phyloP scores from a whole-genome alignment of 92 coral and sea anemone species.

The Meandrina meandrites region DNA sequence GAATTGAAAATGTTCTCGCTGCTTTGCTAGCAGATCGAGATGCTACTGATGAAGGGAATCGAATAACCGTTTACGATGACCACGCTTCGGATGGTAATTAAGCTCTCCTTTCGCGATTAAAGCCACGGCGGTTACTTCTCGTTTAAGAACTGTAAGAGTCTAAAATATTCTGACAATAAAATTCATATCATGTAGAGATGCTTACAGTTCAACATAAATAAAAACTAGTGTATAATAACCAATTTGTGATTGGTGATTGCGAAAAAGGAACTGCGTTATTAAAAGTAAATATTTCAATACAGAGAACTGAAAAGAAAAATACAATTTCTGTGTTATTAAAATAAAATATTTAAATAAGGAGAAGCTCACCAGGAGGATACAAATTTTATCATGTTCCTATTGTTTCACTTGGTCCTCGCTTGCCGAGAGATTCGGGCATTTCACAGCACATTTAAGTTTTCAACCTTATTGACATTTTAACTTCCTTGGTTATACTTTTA shows the following conservation, averaged over 20 bases:
- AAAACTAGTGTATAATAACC: not conserved
- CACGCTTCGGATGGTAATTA: too few relatives aligned
- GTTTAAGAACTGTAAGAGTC: not conserved
- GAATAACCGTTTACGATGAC: not conserved
- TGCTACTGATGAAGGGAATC: not conserved
- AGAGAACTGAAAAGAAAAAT: too few relatives aligned
- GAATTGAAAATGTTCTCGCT: too few relatives aligned
- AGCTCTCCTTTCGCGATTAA: not conserved
- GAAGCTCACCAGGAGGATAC: not conserved
- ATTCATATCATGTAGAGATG: not conserved
- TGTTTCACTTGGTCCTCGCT: not conserved
- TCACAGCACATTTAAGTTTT: not conserved
- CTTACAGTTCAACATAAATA: not conserved
- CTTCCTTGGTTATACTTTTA: not conserved
- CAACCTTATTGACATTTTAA: not conserved
- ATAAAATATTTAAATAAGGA: not conserved
- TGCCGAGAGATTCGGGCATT: not conserved
- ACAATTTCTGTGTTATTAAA: too few relatives aligned
- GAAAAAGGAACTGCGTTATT: not conserved
- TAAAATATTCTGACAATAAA: not conserved
- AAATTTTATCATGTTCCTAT: not conserved
- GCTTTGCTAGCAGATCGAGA: not conserved
- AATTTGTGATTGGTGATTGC: not conserved
- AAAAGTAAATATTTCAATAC: not conserved
- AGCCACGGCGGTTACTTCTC: not conserved